Conservation (phyloP, 2,888 invertebrate genomes). For the Xestia ashworthii region DNA sequence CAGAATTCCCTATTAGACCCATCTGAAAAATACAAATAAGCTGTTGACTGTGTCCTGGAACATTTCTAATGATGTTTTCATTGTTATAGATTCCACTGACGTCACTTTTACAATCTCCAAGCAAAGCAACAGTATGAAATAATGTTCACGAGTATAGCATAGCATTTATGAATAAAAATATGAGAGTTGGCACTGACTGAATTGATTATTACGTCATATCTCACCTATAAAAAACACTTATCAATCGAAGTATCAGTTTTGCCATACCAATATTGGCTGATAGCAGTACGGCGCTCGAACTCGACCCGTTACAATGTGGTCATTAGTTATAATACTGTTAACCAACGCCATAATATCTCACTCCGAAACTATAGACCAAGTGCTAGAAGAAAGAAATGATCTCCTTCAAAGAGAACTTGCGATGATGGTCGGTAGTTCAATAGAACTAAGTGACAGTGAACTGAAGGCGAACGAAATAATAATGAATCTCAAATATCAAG, state of each 20-base stretch:
- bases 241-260: constrained; percentile 54
- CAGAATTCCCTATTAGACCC: background rate
- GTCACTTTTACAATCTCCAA: background rate
- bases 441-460: constrained; percentile 89
- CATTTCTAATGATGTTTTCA: background rate
- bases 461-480: constrained; percentile 89
- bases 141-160: constrained; percentile 5
- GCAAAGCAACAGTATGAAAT: constrained; percentile 18
- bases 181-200: constrained; percentile 18
- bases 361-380: constrained; percentile 57
- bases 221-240: constrained; percentile 35
- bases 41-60: background rate
- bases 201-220: constrained; percentile 47
- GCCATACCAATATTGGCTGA: constrained; percentile 66
- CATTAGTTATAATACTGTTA: constrained; percentile 60
- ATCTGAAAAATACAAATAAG: background rate
- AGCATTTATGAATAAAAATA: constrained; percentile 3
- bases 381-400: constrained; percentile 78
- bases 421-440: constrained; percentile 88
- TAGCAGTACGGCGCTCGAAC: constrained; percentile 47
- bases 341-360: constrained; percentile 49
- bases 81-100: constrained; percentile 42
- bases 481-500: constrained; percentile 90
- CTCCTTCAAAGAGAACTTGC: constrained; percentile 87
- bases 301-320: constrained; percentile 70